Conservation (phyloP, 2,113 vertebrate genomes). For the Saccopteryx leptura region DNA sequence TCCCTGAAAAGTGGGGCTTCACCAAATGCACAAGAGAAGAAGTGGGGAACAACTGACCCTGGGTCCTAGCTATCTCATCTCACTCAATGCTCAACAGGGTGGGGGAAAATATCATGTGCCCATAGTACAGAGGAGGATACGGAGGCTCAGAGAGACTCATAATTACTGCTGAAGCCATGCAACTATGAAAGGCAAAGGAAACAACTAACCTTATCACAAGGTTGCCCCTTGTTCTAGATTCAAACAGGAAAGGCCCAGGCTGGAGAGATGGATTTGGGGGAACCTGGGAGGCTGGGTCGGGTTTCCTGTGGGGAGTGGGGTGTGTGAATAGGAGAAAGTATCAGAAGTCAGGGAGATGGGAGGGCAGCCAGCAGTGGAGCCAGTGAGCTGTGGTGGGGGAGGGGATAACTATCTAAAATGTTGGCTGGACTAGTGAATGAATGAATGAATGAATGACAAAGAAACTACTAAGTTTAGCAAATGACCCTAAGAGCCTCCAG, state of each 20-base stretch:
- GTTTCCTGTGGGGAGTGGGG: fast-evolving
- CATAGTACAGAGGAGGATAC: not conserved
- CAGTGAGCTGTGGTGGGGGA: fast-evolving
- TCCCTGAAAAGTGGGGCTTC: not conserved
- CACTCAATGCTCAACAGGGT: fast-evolving
- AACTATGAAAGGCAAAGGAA: fast-evolving
- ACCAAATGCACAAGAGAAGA: fast-evolving
- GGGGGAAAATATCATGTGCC: fast-evolving
- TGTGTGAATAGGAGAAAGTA: not conserved
- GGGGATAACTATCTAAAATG: fast-evolving
- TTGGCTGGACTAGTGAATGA: not conserved
- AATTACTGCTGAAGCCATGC: not conserved
- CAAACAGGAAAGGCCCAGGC: not conserved
- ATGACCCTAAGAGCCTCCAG: fast-evolving
- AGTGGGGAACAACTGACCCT: fast-evolving
- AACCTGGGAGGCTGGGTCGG: not conserved
- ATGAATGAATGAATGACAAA: not conserved
- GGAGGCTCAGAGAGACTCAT: not conserved
- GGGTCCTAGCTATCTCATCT: fast-evolving
- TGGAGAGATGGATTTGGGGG: not conserved
- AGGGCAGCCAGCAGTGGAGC: no score
- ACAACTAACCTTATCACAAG: not conserved
- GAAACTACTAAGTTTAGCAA: not conserved
- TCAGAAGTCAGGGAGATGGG: not conserved
- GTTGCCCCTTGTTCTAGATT: not conserved